phyloP scores from a whole-genome alignment of 2,888 invertebrate genomes.

The Epirrita christyi region DNA sequence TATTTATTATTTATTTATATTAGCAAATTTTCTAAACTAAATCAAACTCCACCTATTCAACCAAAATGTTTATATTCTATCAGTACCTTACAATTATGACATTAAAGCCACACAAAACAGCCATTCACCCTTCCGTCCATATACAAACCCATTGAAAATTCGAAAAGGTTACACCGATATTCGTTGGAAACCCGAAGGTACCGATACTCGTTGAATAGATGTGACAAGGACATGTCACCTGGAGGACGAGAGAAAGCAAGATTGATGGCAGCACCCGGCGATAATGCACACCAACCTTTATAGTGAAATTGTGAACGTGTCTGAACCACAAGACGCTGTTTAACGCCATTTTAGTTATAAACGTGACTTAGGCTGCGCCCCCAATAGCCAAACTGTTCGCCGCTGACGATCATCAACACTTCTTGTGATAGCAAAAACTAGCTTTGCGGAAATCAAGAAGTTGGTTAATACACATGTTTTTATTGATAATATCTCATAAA shows the following conservation, averaged over 20 bases:
- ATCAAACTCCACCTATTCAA: too few relatives aligned
- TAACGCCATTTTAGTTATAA: too few relatives aligned
- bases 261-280: slow-evolving; percentile 19
- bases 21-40: too few relatives aligned
- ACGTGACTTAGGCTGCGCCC: too few relatives aligned
- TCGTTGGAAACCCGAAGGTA: slow-evolving; percentile 4
- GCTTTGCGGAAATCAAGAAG: too few relatives aligned
- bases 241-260: slow-evolving; percentile 11
- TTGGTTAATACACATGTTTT: too few relatives aligned
- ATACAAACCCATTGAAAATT: slow-evolving; percentile 8
- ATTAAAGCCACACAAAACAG: neutral
- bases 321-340: too few relatives aligned
- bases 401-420: too few relatives aligned
- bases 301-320: slow-evolving; percentile 19
- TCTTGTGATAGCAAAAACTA: too few relatives aligned
- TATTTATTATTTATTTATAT: too few relatives aligned
- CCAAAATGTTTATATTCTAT: neutral
- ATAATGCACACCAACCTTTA: slow-evolving; percentile 18
- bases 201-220: slow-evolving; percentile 13
- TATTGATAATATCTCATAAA: too few relatives aligned
- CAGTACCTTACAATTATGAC: neutral
- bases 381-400: too few relatives aligned
- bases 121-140: neutral
- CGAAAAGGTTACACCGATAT: slow-evolving; percentile 6
- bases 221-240: slow-evolving; percentile 12